These are phyloP conservation scores for Bombus polaris DNA, from an alignment of 1,140 invertebrate species.

Conservation along the genomic window DNA sequence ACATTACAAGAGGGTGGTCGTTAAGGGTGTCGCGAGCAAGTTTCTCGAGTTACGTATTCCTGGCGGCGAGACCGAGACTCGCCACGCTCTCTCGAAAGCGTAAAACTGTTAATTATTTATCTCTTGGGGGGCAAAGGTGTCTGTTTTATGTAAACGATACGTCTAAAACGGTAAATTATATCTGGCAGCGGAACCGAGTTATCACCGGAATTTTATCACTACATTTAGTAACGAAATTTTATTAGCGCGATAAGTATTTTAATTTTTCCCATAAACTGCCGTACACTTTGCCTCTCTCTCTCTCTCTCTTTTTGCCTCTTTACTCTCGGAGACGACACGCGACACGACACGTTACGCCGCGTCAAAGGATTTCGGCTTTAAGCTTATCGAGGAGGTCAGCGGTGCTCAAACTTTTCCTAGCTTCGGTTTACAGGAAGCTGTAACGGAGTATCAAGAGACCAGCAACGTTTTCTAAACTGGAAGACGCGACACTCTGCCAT, in stretches of 20 bases:
- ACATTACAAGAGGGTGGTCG: background rate
- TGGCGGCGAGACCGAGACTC: background rate
- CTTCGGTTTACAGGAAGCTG: background rate
- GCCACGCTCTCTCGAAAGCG: background rate
- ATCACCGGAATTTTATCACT: background rate
- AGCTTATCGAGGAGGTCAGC: background rate
- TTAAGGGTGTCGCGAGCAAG: background rate
- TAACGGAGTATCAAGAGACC: background rate
- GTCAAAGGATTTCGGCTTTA: background rate
- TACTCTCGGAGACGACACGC: background rate
- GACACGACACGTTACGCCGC: background rate
- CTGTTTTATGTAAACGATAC: background rate
- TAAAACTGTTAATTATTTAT: slow-evolving; percentile 10
- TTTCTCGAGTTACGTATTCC: slow-evolving; percentile 22
- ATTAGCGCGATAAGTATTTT: background rate
- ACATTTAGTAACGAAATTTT: background rate
- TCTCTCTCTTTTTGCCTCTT: background rate
- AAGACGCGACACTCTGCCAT: background rate
- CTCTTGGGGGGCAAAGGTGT: background rate
- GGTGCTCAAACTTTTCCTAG: background rate
- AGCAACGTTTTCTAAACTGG: background rate
- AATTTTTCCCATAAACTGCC: background rate
- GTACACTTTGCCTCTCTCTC: background rate
- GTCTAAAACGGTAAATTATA: background rate
- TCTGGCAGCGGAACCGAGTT: background rate